Conservation (phyloP, 2,797 vertebrate genomes). For the Tinamus major region DNA sequence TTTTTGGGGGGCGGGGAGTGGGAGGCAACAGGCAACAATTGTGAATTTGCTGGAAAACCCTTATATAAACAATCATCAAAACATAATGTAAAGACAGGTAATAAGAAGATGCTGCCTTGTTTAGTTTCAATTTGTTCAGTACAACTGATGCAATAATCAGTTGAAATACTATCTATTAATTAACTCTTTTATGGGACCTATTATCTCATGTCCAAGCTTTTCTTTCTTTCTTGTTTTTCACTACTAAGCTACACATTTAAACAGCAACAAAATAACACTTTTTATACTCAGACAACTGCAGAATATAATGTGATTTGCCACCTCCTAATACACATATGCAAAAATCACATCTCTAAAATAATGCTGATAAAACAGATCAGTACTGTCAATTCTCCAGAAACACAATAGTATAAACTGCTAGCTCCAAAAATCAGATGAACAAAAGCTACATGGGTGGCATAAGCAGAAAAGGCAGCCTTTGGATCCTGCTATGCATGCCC, state of each 20-base stretch:
- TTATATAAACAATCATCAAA: background rate
- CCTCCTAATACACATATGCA: background rate
- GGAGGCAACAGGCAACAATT: too few species aligned
- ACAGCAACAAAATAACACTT: background rate
- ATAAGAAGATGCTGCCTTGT: background rate
- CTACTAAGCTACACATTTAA: background rate
- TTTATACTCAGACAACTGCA: background rate
- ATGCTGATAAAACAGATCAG: background rate
- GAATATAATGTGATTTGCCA: background rate
- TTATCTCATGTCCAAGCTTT: background rate
- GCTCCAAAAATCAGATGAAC: background rate
- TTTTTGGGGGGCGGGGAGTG: rapidly evolving
- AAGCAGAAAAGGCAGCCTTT: background rate
- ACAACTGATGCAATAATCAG: background rate
- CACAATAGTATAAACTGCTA: background rate
- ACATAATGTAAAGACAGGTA: background rate
- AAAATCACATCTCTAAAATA: background rate
- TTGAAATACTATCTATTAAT: background rate
- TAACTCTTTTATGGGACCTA: background rate
- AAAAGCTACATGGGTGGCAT: background rate
- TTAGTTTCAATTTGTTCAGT: background rate
- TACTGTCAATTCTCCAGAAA: background rate
- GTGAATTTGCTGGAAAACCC: too few species aligned
- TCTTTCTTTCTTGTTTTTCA: too few species aligned
- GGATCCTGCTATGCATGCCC: background rate